Base-by-base conservation (phyloP, 2,113 vertebrate species). In the Steatornis caripensis region DNA sequence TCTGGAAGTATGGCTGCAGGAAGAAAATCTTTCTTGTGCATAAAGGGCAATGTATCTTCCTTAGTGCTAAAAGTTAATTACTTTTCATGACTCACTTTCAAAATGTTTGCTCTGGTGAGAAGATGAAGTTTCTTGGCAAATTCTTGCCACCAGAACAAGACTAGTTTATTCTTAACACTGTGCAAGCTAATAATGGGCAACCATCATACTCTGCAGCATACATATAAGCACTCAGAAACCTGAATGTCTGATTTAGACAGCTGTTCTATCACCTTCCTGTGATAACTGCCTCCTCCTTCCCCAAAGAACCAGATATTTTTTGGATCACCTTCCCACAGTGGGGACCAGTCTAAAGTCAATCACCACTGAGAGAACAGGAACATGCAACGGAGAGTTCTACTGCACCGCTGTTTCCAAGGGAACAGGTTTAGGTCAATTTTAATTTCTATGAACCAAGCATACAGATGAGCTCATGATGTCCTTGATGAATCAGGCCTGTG, bases 401-500 rank as follows among this genome's bases (percentile, higher is more conserved):
- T 64, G 36, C 39, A 88, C 62, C 22, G 0, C 12, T 3, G 1
- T 65, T 84, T 91, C 77, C 78, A 85, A 61, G 54, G 58, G n/a
- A 90, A 72, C 45, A 65, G 19, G 32, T 58, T 43, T 41, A 92
- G 78, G 55, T 43, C 5, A 86, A 16, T 92, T 93, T 89, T 72
- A 58, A 60, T 70, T 55, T 88, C 39, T 93, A 4, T 81, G 51
- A 90, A 87, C 43, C 26, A 68, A 8, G 39, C 17, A 12, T 43
- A 2, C 2, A 77, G 46, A 83, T 95, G 92, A 96, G 71, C 27
- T 95, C 86, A 95, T 87, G 54, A 69, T 36, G 24, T 48, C 69
- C 11, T 4, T 94, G 62, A 92, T 46, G 71, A 88, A 77, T 87
- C 30, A 82, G 39, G 64, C 43, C 34, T 57, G 15, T 34, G 30